Base-by-base conservation (phyloP, 2,113 vertebrate genomes). In the Eolophus roseicapilla region DNA sequence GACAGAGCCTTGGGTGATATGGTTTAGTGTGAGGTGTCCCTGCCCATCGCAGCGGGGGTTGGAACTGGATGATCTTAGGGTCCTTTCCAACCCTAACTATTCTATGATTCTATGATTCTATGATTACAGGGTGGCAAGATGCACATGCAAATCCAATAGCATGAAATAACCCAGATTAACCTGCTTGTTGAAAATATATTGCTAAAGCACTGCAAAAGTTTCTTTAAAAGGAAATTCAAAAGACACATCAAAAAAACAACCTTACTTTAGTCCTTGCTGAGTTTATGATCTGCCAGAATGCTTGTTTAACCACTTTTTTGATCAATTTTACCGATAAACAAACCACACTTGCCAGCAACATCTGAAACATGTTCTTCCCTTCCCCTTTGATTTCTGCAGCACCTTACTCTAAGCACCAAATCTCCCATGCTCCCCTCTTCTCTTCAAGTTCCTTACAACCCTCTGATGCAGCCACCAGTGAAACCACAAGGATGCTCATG, bases 311-410 rank as follows among this genome's bases (percentile, higher is more conserved):
- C 85, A 86, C 71, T 53, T 77, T n/a, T 70, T 16, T 50, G 88
- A 96, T 95, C 46, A 60, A 39, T 53, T 70, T 53, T 46, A 50
- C 71, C 0, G 85, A 97, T 96, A 93, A 94, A 82, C 27, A 89
- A 94, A 93, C 75, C 90, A 82, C 55, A 47, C 3, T 57, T 86
- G 59, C 17, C 75, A 90, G 37, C 46, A 93, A 50, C 49, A 50
- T 60, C 35, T 74, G 31, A 73, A 94, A 65, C 49, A 5, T 5
- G 12, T 24, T 88, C 75, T 17, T 71, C 64, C 28, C 41, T 62
- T 86, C 33, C 71, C 33, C 50, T 93, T 8, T 62, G 39, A 70
- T 39, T 55, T 39, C 46, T 80, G 71, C 49, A 96, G 59, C 79
- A 93, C 15, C 37, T 69, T 25, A 13, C 17, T 53, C 29, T 53